Base-by-base conservation (phyloP, 2,888 invertebrate genomes). In the Phalera bucephala region DNA sequence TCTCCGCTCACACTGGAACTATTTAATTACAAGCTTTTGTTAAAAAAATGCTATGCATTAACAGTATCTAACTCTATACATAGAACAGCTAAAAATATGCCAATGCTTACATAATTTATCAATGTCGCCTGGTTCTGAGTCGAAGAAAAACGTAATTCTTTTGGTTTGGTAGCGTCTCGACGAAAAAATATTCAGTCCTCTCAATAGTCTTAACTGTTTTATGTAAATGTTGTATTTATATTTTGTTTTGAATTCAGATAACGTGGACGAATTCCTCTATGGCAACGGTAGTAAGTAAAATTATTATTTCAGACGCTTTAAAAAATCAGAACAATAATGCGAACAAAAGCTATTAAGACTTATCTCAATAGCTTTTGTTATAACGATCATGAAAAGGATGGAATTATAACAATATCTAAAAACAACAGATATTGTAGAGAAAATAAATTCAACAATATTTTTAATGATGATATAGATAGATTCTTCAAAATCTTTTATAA, bases 11-110 rank as follows among this genome's bases (percentile, higher is more conserved):
- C 49, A 53, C 36, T 36, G 30, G 17, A 68, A 72, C 68, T 67
- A 73, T 70, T 69, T 64, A 60, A 70, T 64, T 61, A 49, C 34
- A 43, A 63, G 59, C 43, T 58, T 60, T 42, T 43, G 27, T 33
- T 15, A 30, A n/a, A n/a, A 52, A 47, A 36, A 39, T 30, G 22
- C 4, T 17, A 31, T 30, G 5, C 7, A 3, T 11, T 31, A 23
- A 36, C 19, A 27, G 12, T 31, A 17, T 23, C n/a, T 19, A 13
- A 13, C 25, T 31, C 12, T 32, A 11, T 28, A 13, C 0, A 22
- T 37, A 35, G 7, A 25, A 5, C 42, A 19, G 14, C 25, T 29
- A 36, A 48, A 42, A 33, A 51, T 51, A 48, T 35, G 8, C 2
- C 31, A 12, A 37, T n/a, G n/a, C n/a, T n/a, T 28, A 34, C 22